These are phyloP conservation scores for Nesidiocoris tenuis DNA, from an alignment of 2,888 invertebrate genomes.

Conservation along the genomic window DNA sequence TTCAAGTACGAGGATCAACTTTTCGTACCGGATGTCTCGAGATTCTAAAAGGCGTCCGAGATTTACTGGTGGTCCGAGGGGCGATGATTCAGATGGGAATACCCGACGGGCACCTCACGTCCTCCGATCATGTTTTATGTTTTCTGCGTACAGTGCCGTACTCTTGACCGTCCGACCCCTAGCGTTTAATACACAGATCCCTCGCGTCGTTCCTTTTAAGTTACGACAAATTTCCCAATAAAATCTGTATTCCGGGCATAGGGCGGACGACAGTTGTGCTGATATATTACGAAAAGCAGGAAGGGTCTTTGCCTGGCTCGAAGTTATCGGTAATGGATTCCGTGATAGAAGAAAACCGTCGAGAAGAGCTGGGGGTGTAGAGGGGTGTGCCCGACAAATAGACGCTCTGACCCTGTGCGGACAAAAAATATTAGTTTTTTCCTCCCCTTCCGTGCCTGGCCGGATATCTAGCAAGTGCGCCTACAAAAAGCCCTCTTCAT, in stretches of 20 bases:
- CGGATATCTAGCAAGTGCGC: not conserved
- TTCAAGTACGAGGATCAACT: not conserved
- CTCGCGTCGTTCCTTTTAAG: constrained; percentile 29
- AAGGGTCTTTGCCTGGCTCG: constrained; percentile 3
- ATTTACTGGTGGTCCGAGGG: constrained; percentile 23
- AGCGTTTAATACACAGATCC: constrained; percentile 43
- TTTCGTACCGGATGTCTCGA: not conserved
- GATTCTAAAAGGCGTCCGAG: not conserved
- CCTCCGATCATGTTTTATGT: constrained; percentile 15
- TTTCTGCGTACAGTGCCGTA: constrained; percentile 17
- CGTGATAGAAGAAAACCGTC: constrained; percentile 7
- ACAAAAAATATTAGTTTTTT: not conserved
- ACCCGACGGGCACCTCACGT: constrained; percentile 6
- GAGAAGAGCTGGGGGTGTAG: not conserved
- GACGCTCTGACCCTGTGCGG: constrained; percentile 5
- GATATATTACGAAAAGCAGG: constrained; percentile 38
- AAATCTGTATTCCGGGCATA: constrained; percentile 47
- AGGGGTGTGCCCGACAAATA: constrained; percentile 2
- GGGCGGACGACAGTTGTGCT: constrained; percentile 46
- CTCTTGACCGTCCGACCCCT: not conserved
- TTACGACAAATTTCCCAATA: constrained; percentile 47
- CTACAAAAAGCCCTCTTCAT: not conserved
- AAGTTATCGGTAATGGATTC: constrained; percentile 44
- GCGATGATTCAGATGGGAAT: constrained; percentile 32
- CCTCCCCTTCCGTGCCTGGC: not conserved